A percentile compares a stretch with the other conserved stretches of the same genome.
These are phyloP conservation scores for Camelus dromedarius DNA, from an alignment of 2,113 vertebrate species.

Conservation along the genomic window DNA sequence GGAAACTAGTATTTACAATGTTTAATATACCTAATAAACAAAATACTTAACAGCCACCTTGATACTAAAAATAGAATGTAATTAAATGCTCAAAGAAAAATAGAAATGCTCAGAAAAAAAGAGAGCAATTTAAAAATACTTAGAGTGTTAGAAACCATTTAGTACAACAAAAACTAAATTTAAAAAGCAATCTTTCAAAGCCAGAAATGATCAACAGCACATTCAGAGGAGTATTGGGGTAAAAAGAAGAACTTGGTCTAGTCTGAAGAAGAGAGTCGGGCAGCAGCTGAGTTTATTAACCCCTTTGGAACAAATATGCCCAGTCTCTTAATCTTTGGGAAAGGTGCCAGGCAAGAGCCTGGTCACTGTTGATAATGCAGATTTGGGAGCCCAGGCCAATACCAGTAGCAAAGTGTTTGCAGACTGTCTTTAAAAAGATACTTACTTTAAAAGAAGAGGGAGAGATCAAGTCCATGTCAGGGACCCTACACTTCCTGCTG, in stretches of 20 bases:
- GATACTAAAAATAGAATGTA: conserved; percentile 49
- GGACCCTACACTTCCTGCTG: background rate
- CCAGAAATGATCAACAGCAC: background rate
- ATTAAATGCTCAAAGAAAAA: conserved; percentile 54
- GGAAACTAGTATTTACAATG: conserved; percentile 24
- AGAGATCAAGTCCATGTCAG: background rate
- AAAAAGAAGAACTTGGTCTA: background rate
- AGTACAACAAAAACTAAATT: background rate
- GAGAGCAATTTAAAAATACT: background rate
- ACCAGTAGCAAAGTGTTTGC: background rate
- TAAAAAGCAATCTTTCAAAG: conserved; percentile 17
- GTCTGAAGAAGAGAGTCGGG: background rate
- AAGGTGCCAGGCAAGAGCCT: background rate
- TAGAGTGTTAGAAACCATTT: conserved; percentile 20
- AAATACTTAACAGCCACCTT: conserved; percentile 59
- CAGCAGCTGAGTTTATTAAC: background rate
- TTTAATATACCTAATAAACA: conserved; percentile 35
- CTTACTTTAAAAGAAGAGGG: background rate
- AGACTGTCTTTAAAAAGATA: background rate
- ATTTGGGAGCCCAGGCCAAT: background rate
- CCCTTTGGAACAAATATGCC: background rate
- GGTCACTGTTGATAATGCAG: background rate
- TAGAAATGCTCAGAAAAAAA: too few relatives aligned
- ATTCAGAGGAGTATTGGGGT: background rate
- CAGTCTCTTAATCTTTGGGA: background rate